phyloP scores from a whole-genome alignment of 2,888 invertebrate genomes.

The Drosophila longiperda region DNA sequence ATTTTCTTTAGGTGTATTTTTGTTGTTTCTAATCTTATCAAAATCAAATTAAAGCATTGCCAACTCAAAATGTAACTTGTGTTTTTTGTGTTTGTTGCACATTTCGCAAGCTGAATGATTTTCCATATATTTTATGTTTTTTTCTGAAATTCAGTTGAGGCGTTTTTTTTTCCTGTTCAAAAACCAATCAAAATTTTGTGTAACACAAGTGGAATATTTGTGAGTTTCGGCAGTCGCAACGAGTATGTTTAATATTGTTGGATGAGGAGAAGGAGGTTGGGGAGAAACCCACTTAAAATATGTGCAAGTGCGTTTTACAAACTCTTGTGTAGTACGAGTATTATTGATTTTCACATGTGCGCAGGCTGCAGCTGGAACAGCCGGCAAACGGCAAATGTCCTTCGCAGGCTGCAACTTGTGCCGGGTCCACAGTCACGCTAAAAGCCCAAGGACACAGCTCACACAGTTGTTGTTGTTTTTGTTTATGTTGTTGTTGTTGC shows the following conservation, averaged over 20 bases:
- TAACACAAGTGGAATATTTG: constrained; percentile 63
- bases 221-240: constrained; percentile 49
- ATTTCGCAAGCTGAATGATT: constrained; percentile 40
- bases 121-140: constrained; percentile 17
- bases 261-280: background rate
- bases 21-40: constrained; percentile 53
- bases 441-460: constrained; percentile 62
- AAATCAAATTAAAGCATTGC: constrained; percentile 44
- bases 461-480: constrained; percentile 4
- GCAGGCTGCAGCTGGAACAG: constrained; percentile 34
- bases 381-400: constrained; percentile 67
- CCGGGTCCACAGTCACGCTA: constrained; percentile 43
- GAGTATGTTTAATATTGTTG: background rate
- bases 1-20: constrained; percentile 34
- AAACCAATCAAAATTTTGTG: constrained; percentile 27
- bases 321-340: constrained; percentile 1
- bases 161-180: constrained; percentile 1
- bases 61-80: constrained; percentile 30
- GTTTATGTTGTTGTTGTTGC: constrained; percentile 19
- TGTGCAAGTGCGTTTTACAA: constrained; percentile 10
- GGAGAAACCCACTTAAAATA: constrained; percentile 1
- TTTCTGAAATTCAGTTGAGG: constrained; percentile 9
- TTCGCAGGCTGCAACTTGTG: constrained; percentile 68
- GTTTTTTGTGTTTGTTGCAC: constrained; percentile 22
- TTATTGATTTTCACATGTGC: constrained; percentile 68